Base-by-base conservation (phyloP, 2,888 invertebrate species). In the Sphaerophoria taeniata region DNA sequence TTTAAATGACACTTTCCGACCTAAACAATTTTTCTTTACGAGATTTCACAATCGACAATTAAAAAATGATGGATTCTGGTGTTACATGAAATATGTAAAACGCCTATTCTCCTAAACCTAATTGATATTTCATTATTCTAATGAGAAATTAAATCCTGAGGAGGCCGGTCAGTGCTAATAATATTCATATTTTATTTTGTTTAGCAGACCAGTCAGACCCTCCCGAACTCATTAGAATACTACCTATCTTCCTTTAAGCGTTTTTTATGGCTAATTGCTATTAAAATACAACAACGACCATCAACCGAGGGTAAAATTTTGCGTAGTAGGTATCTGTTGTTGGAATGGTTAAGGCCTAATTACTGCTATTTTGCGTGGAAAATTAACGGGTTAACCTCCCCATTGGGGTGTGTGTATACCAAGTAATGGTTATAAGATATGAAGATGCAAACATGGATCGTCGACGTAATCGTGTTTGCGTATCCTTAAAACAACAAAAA, bases 211-310 rank as follows among this genome's bases (percentile, higher is more conserved):
- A 6, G 11, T 9, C 43, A 43, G 43, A 43, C 43, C 43, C 36
- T 3, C 58, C n/a, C 63, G 16, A 47, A 24, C 14, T 14, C 63
- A 63, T 63, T 63, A 63, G 11, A 63, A 63, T 24, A 24, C 24
- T 2, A 24, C 24, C 24, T 24, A 24, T 14, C 63, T 33, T 47
- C 31, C n/a, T 51, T n/a, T 61, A 61, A 47, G 6, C 47, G 34
- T 1, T 63, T 24, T 47, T 63, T 34, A 63, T 63, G 6, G 63
- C 63, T 63, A 63, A 63, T 63, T 63, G 33, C 45, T 63, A 11
- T 14, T 34, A 47, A 9, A 63, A 33, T 34, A 11, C 11, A 14
- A n/a, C 34, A 49, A 45, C 33, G 14, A 39, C 39, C 39, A 39
- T 7, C 39, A 39, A 39, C 39, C 39, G 9, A 39, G 39, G 24